Percentiles rank a stretch among this genome's conserved stretches.
Evolutionary conservation across 2,888 invertebrate genomes (phyloP).

Genomic region (Phalera bucephala): DNA sequence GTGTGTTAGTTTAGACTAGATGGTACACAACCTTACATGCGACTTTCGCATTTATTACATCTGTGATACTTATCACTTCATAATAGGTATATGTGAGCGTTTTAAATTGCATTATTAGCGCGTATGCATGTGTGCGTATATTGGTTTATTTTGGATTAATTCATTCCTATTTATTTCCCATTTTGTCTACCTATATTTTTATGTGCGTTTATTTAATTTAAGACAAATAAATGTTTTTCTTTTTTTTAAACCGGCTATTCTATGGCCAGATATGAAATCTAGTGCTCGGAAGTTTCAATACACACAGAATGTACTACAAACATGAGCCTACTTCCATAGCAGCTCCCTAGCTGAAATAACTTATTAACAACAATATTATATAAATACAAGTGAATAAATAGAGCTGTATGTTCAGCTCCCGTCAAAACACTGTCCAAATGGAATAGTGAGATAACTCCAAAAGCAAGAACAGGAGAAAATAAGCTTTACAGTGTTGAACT

Average conservation of each 20-base stretch:
- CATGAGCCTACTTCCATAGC: not conserved
- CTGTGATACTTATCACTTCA: not conserved
- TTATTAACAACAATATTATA: not conserved
- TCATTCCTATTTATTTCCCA: too few species aligned
- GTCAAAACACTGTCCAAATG: too few species aligned
- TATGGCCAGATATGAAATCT: too few species aligned
- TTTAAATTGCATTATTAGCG: not conserved
- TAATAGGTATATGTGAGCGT: not conserved
- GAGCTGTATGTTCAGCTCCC: conserved; percentile 1
- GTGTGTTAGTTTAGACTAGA: conserved; percentile 25
- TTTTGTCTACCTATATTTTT: too few species aligned
- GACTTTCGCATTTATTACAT: not conserved
- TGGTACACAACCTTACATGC: conserved; percentile 4
- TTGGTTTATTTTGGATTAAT: not conserved
- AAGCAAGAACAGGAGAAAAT: too few species aligned
- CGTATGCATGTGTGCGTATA: not conserved
- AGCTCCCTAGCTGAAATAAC: not conserved
- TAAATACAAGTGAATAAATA: not conserved
- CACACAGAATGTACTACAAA: not conserved
- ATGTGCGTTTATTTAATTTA: too few species aligned
- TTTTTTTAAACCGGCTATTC: too few species aligned
- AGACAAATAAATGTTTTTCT: too few species aligned
- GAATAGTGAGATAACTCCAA: too few species aligned
- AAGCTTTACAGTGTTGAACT: too few species aligned
- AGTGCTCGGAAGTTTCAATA: too few species aligned